phyloP scores from a whole-genome alignment of 1,140 invertebrate species.

The Lepidurus apus region DNA sequence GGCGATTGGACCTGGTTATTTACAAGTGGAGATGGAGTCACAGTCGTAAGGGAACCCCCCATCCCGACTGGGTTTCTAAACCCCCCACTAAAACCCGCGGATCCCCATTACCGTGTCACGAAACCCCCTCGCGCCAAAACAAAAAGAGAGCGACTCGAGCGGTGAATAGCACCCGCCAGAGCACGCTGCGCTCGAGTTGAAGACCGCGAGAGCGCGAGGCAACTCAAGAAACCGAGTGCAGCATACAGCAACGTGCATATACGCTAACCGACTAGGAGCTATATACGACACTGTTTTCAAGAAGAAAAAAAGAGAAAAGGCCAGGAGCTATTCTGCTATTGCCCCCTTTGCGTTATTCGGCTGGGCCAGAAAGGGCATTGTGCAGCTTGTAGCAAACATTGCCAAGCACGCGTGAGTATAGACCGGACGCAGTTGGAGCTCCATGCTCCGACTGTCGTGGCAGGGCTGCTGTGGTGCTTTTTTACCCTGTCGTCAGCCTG shows the following conservation, averaged over 20 bases:
- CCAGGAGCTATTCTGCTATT: slow-evolving; percentile 12
- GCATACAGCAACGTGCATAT: neutral
- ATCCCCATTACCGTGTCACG: neutral
- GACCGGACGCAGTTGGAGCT: slow-evolving; percentile 17
- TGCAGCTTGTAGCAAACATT: slow-evolving; percentile 15
- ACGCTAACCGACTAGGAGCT: neutral
- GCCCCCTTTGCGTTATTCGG: neutral
- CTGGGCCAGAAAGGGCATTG: slow-evolving; percentile 1
- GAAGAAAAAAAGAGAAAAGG: neutral
- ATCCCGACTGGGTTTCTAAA: neutral
- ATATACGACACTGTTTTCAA: neutral
- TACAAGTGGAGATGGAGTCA: slow-evolving; percentile 35
- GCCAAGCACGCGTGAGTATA: slow-evolving; percentile 16
- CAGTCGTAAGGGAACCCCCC: neutral
- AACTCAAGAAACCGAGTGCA: neutral
- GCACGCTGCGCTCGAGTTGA: neutral
- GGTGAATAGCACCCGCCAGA: neutral
- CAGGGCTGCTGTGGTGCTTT: neutral
- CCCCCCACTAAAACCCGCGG: neutral
- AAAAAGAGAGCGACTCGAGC: neutral
- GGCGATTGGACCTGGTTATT: slow-evolving; percentile 40
- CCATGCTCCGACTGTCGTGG: slow-evolving; percentile 16
- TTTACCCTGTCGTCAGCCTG: neutral
- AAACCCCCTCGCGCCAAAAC: neutral
- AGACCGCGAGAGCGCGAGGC: neutral